Base-by-base conservation (phyloP, 2,113 vertebrate genomes). In the Platysteira castanea region DNA sequence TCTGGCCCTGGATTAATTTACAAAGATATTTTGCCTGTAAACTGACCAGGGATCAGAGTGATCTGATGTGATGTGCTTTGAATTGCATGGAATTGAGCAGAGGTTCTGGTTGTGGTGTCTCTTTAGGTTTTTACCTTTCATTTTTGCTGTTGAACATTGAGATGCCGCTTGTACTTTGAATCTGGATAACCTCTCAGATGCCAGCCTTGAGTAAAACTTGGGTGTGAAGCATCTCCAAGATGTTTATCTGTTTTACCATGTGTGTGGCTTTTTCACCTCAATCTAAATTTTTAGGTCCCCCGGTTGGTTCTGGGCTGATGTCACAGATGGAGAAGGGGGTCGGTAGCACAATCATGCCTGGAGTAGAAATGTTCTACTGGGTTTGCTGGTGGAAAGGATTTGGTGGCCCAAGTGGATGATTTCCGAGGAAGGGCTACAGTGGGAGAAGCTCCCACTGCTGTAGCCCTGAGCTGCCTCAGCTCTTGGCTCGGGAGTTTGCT, bases 301-400 rank as follows among this genome's bases (percentile, higher is more conserved):
- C 2, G 21, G 11, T 75, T 39, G 12, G 12, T 78, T 37, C 67
- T 81, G 20, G 73, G 46, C 20, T 65, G 37, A 15, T 27, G 19
- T 47, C 67, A 31, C 15, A 53, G 47, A 7, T 19, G 49, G 64
- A 35, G 15, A 33, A 37, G 8, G 37, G 57, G 9, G 6, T 44
- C 1, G 5, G n/a, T 3, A 14, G 47, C 7, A 13, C 16, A 8
- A 1, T 41, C 26, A 2, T 27, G 68, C 37, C 56, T 71, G 49
- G n/a, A 33, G 15, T 12, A 30, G 59, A 35, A 30, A 33, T 11
- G 30, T 76, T 78, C 1, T 2, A 2, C 37, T 76, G 42, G 37
- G 6, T 33, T 76, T 90, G 49, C 57, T 68, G 21, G 6, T 1
- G 7, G 61, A 54, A 64, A 76, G 42, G 46, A 4, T 46, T 77